These are phyloP conservation scores for Panurus biarmicus DNA, from an alignment of 2,113 vertebrate species.

Conservation along the genomic window DNA sequence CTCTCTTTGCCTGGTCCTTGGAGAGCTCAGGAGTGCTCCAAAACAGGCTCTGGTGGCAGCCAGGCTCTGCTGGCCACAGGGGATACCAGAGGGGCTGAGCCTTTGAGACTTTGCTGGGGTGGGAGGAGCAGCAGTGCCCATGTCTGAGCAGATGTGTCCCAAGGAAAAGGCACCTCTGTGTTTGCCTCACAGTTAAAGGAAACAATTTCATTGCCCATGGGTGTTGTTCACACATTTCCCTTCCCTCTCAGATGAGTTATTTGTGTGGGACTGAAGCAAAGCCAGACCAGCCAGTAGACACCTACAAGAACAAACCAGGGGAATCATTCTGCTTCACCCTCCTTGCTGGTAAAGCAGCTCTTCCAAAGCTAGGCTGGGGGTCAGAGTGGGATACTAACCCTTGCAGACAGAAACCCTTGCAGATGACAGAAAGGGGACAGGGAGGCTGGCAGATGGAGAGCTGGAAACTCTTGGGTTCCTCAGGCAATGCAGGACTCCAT, in stretches of 20 bases:
- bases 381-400: neutral
- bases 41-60: neutral
- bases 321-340: neutral
- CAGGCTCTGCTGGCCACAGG: rapidly evolving
- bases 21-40: neutral
- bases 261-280: neutral
- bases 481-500: neutral
- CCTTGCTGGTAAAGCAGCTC: neutral
- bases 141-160: rapidly evolving
- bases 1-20: neutral
- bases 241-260: neutral
- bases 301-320: rapidly evolving
- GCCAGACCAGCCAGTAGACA: rapidly evolving
- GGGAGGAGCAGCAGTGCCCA: rapidly evolving
- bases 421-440: neutral
- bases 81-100: neutral
- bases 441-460: neutral
- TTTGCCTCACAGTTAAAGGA: neutral
- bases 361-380: neutral
- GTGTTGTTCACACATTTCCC: neutral
- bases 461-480: neutral
- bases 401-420: no score
- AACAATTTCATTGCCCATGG: rapidly evolving
- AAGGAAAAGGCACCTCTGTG: neutral
- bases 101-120: neutral